Percentiles rank a stretch among this genome's conserved stretches.
These are phyloP conservation scores for Ganaspis brasiliensis DNA, from an alignment of 2,888 invertebrate species.

Conservation along the genomic window DNA sequence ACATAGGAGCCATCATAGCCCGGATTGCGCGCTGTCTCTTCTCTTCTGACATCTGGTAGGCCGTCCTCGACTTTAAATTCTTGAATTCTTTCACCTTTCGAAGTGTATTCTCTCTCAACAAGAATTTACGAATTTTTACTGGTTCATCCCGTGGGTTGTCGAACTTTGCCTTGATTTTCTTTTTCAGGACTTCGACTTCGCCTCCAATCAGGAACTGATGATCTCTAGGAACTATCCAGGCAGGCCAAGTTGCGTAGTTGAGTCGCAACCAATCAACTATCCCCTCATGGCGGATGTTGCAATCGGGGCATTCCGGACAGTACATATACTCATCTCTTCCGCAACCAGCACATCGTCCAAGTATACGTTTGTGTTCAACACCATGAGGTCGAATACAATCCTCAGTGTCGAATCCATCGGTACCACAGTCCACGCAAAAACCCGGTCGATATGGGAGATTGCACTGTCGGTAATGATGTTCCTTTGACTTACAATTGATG, in stretches of 20 bases:
- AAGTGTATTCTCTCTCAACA: too few relatives aligned
- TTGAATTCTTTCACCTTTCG: too few relatives aligned
- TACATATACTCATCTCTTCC: constrained; percentile 28
- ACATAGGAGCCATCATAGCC: too few relatives aligned
- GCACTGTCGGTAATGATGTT: not conserved
- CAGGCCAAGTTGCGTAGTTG: constrained; percentile 51
- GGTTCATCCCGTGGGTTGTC: not conserved
- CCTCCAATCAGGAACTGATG: constrained; percentile 48
- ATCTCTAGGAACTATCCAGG: constrained; percentile 42
- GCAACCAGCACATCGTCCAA: constrained; percentile 23
- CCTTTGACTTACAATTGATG: constrained; percentile 44
- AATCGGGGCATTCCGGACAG: constrained; percentile 54
- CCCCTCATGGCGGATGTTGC: constrained; percentile 50
- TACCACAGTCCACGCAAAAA: not conserved
- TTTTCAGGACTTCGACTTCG: too few relatives aligned
- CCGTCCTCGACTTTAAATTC: too few relatives aligned
- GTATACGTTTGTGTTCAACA: not conserved
- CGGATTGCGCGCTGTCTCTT: too few relatives aligned
- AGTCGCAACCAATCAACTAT: constrained; percentile 52
- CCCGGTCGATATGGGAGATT: constrained; percentile 30
- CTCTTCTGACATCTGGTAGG: too few relatives aligned
- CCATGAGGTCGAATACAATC: not conserved
- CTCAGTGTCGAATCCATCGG: not conserved
- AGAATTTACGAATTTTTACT: too few relatives aligned
- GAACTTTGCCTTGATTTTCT: not conserved